Conservation (phyloP, 2,888 invertebrate species). For the Subacronicta megacephala region DNA sequence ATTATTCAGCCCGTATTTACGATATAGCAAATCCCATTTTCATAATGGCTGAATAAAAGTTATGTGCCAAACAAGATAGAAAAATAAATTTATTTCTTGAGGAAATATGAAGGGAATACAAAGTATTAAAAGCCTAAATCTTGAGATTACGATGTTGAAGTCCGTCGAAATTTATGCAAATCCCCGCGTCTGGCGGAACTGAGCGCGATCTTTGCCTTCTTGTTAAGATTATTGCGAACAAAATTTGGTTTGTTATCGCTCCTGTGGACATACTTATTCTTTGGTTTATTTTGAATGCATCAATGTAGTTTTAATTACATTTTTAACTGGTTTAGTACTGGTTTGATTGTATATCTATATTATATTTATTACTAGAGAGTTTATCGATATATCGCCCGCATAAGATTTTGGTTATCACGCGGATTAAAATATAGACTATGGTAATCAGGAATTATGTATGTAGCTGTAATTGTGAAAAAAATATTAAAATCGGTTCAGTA, state of each 20-base stretch:
- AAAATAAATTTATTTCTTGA: constrained; percentile 13
- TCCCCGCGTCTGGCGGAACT: constrained; percentile 31
- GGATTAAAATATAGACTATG: no score
- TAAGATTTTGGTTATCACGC: no score
- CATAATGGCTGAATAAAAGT: constrained; percentile 9
- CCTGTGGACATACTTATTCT: not conserved
- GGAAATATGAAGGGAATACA: constrained; percentile 19
- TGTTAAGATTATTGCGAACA: constrained; percentile 13
- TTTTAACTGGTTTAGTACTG: no score
- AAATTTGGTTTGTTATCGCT: constrained; percentile 15
- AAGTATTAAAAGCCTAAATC: constrained; percentile 47
- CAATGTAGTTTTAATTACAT: no score
- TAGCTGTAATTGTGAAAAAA: no score
- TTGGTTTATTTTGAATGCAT: no score
- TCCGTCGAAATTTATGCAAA: constrained; percentile 51
- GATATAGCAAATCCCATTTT: constrained; percentile 13
- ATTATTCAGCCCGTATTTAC: constrained; percentile 12
- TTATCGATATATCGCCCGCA: no score
- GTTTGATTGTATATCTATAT: no score
- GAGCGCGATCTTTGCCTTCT: constrained; percentile 30
- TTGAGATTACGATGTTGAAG: constrained; percentile 38
- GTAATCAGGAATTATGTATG: no score
- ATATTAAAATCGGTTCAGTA: no score
- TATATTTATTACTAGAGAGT: no score
- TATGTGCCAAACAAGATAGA: constrained; percentile 24